Evolutionary conservation across 2,797 vertebrate species (phyloP).

Genomic region (Staurois parvus): DNA sequence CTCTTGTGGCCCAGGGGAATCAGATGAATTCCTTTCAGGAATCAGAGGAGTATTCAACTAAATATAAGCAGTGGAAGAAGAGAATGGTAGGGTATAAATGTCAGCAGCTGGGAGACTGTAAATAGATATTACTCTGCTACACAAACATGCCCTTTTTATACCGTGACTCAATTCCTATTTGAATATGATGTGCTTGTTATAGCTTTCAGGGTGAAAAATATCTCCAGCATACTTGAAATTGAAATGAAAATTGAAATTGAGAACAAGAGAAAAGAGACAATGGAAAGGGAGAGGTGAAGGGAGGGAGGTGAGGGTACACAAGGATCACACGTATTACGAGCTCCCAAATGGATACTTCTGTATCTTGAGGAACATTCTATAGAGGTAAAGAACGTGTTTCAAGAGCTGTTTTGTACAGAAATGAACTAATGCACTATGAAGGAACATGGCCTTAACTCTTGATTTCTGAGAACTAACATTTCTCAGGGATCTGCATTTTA

Average conservation of each 20-base stretch:
- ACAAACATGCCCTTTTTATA: slow-evolving; percentile 61
- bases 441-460: slow-evolving; percentile 9
- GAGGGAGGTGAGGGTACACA: slow-evolving; percentile 8
- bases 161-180: slow-evolving; percentile 59
- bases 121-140: slow-evolving; percentile 60
- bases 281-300: slow-evolving; percentile 26
- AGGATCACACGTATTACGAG: slow-evolving; percentile 26
- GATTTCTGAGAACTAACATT: background rate
- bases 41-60: slow-evolving; percentile 41
- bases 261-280: slow-evolving; percentile 32
- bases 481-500: background rate
- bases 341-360: slow-evolving; percentile 37
- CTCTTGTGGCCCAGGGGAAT: slow-evolving; percentile 43
- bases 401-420: background rate
- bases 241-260: slow-evolving; percentile 60
- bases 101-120: slow-evolving; percentile 60
- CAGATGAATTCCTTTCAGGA: slow-evolving; percentile 47
- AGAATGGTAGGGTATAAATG: slow-evolving; percentile 57
- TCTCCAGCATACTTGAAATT: slow-evolving; percentile 54
- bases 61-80: slow-evolving; percentile 48
- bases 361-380: slow-evolving; percentile 24
- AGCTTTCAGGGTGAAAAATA: slow-evolving; percentile 57
- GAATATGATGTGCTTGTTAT: slow-evolving; percentile 60
- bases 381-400: slow-evolving; percentile 1
- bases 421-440: background rate